Evolutionary conservation across 1,140 invertebrate genomes (phyloP), one percentile per base, ranked within the genome.

Genomic region (Lepidurus packardi): DNA sequence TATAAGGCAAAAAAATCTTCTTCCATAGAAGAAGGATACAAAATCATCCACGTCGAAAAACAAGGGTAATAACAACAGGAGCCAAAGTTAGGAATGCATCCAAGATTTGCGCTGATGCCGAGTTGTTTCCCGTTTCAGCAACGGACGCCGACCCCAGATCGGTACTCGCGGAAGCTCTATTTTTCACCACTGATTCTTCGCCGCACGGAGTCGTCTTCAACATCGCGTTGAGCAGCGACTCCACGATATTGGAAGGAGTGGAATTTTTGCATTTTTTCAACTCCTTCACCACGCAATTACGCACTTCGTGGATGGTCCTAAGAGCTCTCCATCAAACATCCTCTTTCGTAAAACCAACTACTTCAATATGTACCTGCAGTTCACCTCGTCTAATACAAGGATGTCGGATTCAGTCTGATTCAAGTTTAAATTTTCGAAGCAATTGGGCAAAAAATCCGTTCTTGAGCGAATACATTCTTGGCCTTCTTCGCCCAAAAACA

Each of bases 221-320:
- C 0, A 92, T 86, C 79, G 90, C 93, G 73, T 90, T 91, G 81
- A 94, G 92, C 45, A 93, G 86, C 1, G 92, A 90, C 76, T 93
- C 91, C 0, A 92, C 87, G 34, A 94, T 89, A 81, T 94, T 94
- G 34, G 90, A 91, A 0, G 92, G 90, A 0, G 92, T 93, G 4
- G 91, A 90, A 80, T 92, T 89, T 0, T 84, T 81, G 81, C 93
- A 94, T 13, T 85, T 86, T 83, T 91, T 90, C 79, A 94, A 82
- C 43, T 88, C 87, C 2, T 82, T 82, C 6, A 93, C 88, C 0
- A 91, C 85, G 82, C 92, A 94, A 0, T 78, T 76, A 83, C 92
- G 89, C 16, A 93, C 82, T 16, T 86, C 85, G 0, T 84, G 83
- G 79, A 92, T 85, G 80, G 92, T 87, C 0, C 88, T 88, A 80